Base-by-base conservation (phyloP, 2,888 invertebrate genomes). In the Drosophila meridionalis region DNA sequence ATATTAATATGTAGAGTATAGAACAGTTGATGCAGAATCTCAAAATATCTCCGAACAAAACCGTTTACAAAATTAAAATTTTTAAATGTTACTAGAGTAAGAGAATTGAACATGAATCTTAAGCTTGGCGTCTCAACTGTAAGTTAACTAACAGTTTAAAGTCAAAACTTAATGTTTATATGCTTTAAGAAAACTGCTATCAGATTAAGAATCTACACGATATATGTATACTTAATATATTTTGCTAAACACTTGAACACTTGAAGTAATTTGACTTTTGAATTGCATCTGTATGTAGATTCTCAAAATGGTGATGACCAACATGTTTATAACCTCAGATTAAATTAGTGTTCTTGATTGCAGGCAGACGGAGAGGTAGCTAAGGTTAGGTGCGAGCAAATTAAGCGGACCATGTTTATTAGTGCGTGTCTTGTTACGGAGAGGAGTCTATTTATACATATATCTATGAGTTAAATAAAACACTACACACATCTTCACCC, bases 381-480 rank as follows among this genome's bases (percentile, higher is more conserved):
- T 14, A 36, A 28, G 58, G n/a, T 30, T 40, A 12, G 26, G 8
- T 12, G 36, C 36, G 34, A 36, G 36, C 20, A 38, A 34, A 66
- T 26, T 45, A 28, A 36, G 48, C 20, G 38, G 40, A 47, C 45
- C 47, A 20, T 60, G 67, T 67, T 78, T 67, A 61, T 72, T 34
- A 63, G 76, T 77, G 78, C 62, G 73, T 77, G 67, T 53, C 48
- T 65, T 62, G 48, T 52, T 75, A 52, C 36, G 47, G 34, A 48
- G 52, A 34, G 28, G 14, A 9, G 14, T 32, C 50, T 32, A n/a
- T 30, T 30, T n/a, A 12, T 30, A 32, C 12, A 20, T 11, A 20
- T 11, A 56, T 5, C 34, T 20, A 8, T 2, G 8, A 28, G 14
- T 3, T 8, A 26, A 26, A 38, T 12, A 30, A 14, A 55, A 36